Conservation (phyloP, 2,888 invertebrate genomes). For the Dastarcus helophoroides region DNA sequence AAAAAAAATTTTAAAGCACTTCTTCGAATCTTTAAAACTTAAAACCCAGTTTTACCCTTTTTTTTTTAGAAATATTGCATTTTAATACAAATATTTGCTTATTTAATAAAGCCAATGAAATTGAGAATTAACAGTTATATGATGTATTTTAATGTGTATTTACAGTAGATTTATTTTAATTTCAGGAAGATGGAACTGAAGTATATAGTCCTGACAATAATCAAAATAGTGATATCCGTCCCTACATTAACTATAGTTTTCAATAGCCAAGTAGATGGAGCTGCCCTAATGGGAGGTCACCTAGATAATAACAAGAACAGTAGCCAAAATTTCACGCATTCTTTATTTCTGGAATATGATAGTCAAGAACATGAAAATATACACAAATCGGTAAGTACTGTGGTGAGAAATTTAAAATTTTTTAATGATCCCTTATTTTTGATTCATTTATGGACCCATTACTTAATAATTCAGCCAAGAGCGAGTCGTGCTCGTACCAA, state of each 20-base stretch:
- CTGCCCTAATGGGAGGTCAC: constrained; percentile 29
- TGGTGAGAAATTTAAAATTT: not conserved
- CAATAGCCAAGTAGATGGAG: constrained; percentile 17
- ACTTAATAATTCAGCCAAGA: too few relatives aligned
- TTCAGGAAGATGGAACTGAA: constrained; percentile 29
- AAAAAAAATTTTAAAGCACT: too few relatives aligned
- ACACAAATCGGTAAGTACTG: constrained; percentile 10
- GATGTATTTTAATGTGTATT: too few relatives aligned
- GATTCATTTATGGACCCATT: not conserved
- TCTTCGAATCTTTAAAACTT: too few relatives aligned
- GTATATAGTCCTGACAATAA: constrained; percentile 30
- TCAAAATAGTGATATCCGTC: constrained; percentile 34
- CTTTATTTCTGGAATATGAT: constrained; percentile 14
- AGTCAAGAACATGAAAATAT: constrained; percentile 15
- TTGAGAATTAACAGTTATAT: too few relatives aligned
- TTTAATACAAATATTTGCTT: too few relatives aligned
- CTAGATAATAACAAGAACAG: constrained; percentile 26
- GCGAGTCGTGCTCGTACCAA: too few relatives aligned
- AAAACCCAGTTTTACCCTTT: too few relatives aligned
- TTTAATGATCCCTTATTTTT: not conserved
- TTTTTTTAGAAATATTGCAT: too few relatives aligned
- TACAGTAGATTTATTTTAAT: too few relatives aligned
- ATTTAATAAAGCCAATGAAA: too few relatives aligned
- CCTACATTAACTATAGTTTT: constrained; percentile 22
- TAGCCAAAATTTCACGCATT: constrained; percentile 12